Evolutionary conservation across 2,797 vertebrate species (phyloP).

Genomic region (Paratrypauchen microcephalus): DNA sequence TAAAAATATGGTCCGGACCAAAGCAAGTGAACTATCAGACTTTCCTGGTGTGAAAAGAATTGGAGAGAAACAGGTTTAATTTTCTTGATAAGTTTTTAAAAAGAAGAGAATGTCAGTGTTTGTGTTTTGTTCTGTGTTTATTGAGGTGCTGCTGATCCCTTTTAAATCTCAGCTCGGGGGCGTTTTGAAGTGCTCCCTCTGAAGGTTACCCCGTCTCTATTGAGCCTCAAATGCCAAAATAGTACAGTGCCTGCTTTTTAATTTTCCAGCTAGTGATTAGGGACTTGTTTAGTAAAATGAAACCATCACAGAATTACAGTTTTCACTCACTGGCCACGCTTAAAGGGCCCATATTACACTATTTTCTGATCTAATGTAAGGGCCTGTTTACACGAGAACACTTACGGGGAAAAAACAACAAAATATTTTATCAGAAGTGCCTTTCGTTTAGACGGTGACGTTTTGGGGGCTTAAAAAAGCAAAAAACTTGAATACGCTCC

Average conservation of each 20-base stretch:
- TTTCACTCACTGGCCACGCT: no score
- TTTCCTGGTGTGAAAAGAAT: background rate
- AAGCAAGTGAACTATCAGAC: no score
- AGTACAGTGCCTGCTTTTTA: background rate
- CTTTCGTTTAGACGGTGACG: no score
- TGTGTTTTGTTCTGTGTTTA: background rate
- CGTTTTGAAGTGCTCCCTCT: background rate
- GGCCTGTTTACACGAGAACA: no score
- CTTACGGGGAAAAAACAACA: no score
- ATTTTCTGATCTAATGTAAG: no score
- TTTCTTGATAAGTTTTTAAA: background rate
- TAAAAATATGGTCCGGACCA: no score
- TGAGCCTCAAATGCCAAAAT: slow-evolving; percentile 1
- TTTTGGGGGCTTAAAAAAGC: no score
- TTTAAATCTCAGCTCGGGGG: background rate
- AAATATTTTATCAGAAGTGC: no score
- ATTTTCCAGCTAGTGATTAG: background rate
- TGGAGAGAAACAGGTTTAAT: background rate
- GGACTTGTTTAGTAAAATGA: background rate
- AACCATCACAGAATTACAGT: background rate
- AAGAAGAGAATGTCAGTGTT: background rate
- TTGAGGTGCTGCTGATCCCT: background rate
- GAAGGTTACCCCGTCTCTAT: background rate
- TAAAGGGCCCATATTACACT: no score
- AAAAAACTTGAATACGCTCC: no score